Base-by-base conservation (phyloP, 2,888 invertebrate genomes). In the Hoplodrina ambigua region DNA sequence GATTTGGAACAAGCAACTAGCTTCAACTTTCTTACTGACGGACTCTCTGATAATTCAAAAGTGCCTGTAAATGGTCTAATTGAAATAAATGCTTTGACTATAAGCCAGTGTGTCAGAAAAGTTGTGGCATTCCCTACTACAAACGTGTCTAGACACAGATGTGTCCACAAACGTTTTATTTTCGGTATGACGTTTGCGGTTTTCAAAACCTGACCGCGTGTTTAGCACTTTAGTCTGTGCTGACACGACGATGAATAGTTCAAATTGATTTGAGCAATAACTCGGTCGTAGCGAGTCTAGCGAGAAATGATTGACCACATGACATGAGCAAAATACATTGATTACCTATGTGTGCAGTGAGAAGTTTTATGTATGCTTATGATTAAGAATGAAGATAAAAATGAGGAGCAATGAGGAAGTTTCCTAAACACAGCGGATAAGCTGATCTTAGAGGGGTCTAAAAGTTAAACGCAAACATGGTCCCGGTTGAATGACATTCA, bases 171-270 rank as follows among this genome's bases (percentile, higher is more conserved):
- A 66, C 30, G 52, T 52, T 55, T 56, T n/a, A 30, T 41, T 57
- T 30, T 53, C 10, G 20, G 13, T 58, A 54, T 58, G 44, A 76
- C 46, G 61, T 68, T 20, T 50, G 37, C 55, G 58, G 52, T 60
- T 30, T 20, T 41, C 46, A 50, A 55, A 54, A 59, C 67, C 60
- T 68, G 81, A 65, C 68, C 54, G 25, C 49, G 25, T 78, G 55
- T 83, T 81, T 81, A 83, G 62, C 81, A 78, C 74, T 44, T 67
- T 37, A 33, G n/a, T 13, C 19, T 44, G 52, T 44, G 53, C 11
- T 62, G 60, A 59, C 30, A 53, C 30, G 58, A 60, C 69, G 37
- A 61, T 69, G 44, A 61, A 61, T 64, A 56, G 44, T 49, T 59
- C 62, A 65, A 67, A 64, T 69, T 60, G 58, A 61, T 69, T 68